phyloP scores from a whole-genome alignment of 2,797 vertebrate species.

The Platyrinchus mystaceus region DNA sequence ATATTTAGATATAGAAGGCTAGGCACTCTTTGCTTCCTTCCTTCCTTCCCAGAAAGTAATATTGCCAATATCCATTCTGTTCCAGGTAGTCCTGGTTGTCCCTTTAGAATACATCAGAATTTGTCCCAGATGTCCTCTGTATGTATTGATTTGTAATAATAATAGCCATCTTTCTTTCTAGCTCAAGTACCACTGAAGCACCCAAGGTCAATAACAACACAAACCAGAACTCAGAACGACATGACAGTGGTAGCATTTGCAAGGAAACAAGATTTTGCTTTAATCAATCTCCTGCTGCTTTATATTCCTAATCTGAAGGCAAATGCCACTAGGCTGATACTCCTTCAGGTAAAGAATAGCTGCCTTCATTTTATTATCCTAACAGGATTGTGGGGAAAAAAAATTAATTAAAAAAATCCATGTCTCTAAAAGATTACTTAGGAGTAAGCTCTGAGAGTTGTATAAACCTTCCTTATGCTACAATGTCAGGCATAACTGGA shows the following conservation, averaged over 20 bases:
- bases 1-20: neutral
- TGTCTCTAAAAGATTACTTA: conserved; percentile 15
- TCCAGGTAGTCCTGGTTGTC: neutral
- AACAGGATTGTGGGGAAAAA: neutral
- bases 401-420: conserved; percentile 18
- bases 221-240: conserved; percentile 7
- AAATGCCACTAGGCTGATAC: conserved; percentile 14
- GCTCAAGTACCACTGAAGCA: neutral
- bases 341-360: conserved; percentile 25
- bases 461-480: neutral
- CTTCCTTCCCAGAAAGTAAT: neutral
- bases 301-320: conserved; percentile 29
- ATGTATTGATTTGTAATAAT: neutral
- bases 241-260: neutral
- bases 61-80: neutral
- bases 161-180: neutral
- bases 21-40: neutral
- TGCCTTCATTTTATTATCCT: conserved; percentile 39
- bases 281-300: conserved; percentile 38
- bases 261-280: conserved; percentile 30
- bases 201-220: neutral
- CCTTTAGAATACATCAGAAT: neutral
- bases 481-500: neutral
- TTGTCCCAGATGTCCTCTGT: neutral
- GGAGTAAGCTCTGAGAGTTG: conserved; percentile 16